Percentiles rank a stretch among this genome's conserved stretches.
Conservation (phyloP, 2,888 invertebrate genomes). For the Dicycla oo region DNA sequence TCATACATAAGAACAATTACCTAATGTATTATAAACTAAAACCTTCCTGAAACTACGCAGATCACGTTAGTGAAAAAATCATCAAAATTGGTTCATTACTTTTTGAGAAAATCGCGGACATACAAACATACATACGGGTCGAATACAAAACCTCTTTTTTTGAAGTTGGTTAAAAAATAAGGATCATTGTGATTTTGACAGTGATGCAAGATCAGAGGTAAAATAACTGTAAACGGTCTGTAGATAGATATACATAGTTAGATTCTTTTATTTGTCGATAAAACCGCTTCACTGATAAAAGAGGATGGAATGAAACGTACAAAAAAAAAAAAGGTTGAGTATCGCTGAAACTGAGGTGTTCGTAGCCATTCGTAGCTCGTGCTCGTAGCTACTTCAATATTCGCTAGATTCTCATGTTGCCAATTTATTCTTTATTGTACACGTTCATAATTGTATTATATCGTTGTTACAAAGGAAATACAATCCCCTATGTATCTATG, state of each 20-base stretch:
- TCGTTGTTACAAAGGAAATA: slow-evolving; percentile 21
- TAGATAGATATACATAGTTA: background rate
- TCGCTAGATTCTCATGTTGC: slow-evolving; percentile 27
- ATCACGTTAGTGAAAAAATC: too few relatives aligned
- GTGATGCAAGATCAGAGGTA: too few relatives aligned
- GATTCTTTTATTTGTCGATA: background rate
- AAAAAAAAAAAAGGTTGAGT: slow-evolving; percentile 42
- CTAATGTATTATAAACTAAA: too few relatives aligned
- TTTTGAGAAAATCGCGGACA: too few relatives aligned
- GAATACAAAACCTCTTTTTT: too few relatives aligned
- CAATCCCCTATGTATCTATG: slow-evolving; percentile 1
- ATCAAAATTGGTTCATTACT: too few relatives aligned
- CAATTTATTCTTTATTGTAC: slow-evolving; percentile 44
- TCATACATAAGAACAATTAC: too few relatives aligned
- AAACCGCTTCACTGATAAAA: slow-evolving; percentile 23
- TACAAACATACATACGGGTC: too few relatives aligned
- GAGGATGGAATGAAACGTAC: slow-evolving; percentile 23
- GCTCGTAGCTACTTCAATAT: slow-evolving; percentile 28
- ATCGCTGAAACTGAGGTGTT: slow-evolving; percentile 39
- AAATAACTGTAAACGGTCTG: too few relatives aligned
- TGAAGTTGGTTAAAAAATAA: too few relatives aligned
- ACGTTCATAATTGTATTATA: slow-evolving; percentile 39
- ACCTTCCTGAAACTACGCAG: too few relatives aligned
- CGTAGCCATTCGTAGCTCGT: slow-evolving; percentile 23
- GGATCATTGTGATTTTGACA: too few relatives aligned